Percentiles rank a stretch among this genome's conserved stretches.
These are phyloP conservation scores for Choloepus didactylus DNA, from an alignment of 2,797 vertebrate genomes.

Conservation along the genomic window DNA sequence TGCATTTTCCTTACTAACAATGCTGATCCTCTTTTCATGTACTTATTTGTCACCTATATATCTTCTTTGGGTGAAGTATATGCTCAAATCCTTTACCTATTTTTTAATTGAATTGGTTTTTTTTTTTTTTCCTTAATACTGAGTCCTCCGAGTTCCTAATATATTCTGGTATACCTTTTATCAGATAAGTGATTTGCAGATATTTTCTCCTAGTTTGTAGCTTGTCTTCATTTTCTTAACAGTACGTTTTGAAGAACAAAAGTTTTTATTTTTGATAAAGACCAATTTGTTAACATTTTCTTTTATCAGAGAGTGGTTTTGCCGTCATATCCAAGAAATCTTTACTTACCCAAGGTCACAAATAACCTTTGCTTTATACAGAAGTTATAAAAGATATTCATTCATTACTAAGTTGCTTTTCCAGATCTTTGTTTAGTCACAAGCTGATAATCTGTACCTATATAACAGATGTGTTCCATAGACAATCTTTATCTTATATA, in stretches of 20 bases:
- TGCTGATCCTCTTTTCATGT: neutral
- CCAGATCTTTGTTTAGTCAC: conserved; percentile 9
- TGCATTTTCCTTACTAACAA: conserved; percentile 51
- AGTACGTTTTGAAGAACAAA: neutral
- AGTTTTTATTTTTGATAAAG: conserved; percentile 41
- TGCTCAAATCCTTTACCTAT: neutral
- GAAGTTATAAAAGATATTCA: conserved; percentile 49
- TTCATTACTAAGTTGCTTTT: conserved; percentile 45
- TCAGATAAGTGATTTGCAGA: conserved; percentile 13
- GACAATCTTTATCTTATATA: conserved; percentile 54
- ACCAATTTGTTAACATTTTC: neutral
- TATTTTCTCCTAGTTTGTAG: neutral
- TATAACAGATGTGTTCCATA: neutral
- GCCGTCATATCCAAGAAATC: conserved; percentile 2
- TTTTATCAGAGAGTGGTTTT: conserved; percentile 20
- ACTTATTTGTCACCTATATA: neutral
- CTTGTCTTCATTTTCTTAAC: conserved; percentile 29
- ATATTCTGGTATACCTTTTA: neutral
- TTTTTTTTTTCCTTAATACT: conserved; percentile 19
- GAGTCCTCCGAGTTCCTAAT: neutral
- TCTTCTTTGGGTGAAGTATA: neutral
- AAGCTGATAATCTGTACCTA: neutral
- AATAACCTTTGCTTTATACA: conserved; percentile 23
- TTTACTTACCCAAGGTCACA: conserved; percentile 8
- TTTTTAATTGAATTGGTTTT: neutral